Evolutionary conservation across 2,888 invertebrate species (phyloP).

Genomic region (Andrena trimmerana): DNA sequence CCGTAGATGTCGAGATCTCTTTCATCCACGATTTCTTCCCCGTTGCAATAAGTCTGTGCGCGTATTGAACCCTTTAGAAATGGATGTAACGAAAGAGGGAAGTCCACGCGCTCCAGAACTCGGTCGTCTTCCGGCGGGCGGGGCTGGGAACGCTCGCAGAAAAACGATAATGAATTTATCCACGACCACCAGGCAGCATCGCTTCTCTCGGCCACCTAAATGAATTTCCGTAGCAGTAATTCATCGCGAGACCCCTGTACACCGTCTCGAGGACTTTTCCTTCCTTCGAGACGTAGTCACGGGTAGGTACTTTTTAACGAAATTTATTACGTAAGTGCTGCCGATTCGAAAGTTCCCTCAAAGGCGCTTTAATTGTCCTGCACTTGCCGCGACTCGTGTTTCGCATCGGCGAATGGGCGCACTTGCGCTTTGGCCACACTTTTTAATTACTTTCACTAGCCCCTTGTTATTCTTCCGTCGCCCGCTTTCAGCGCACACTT

Average conservation of each 20-base stretch:
- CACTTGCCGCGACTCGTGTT: not conserved
- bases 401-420: not conserved
- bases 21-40: not conserved
- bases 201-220: constrained; percentile 36
- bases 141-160: constrained; percentile 1
- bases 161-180: constrained; percentile 51
- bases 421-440: not conserved
- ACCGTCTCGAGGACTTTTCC: constrained; percentile 19
- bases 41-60: not conserved
- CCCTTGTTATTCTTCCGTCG: no score
- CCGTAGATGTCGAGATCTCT: not conserved
- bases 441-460: not conserved
- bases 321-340: constrained; percentile 22
- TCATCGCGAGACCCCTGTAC: constrained; percentile 46
- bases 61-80: not conserved
- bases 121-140: constrained; percentile 24
- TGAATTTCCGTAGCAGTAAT: constrained; percentile 54
- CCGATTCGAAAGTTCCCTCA: constrained; percentile 1
- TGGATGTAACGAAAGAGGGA: not conserved
- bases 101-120: not conserved
- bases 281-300: not conserved
- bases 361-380: constrained; percentile 24
- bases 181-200: constrained; percentile 3
- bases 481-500: not conserved
- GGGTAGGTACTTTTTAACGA: not conserved